phyloP scores from a whole-genome alignment of 1,140 invertebrate genomes.

The Lycorma delicatula region DNA sequence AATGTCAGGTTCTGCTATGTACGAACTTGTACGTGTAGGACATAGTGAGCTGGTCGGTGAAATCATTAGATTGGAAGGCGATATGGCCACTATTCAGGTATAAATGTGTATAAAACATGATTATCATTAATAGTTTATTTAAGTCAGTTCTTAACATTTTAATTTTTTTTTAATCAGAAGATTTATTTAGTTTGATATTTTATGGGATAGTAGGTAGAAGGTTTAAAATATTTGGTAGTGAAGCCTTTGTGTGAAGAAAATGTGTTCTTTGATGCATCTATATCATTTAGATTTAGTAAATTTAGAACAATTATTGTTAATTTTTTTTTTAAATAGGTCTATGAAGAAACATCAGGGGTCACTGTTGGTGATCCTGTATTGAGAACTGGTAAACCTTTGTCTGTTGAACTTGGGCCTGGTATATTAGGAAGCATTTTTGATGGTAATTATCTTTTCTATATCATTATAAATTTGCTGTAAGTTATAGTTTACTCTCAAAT shows the following conservation, averaged over 20 bases:
- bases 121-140: neutral
- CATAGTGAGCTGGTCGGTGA: conserved; percentile 97
- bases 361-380: conserved; percentile 99
- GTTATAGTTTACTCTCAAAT: too few relatives aligned
- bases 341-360: conserved; percentile 99
- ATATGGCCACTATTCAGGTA: conserved; percentile 98
- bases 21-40: conserved; percentile 97
- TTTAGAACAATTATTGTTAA: too few relatives aligned
- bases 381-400: conserved; percentile 94
- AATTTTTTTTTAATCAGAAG: too few relatives aligned
- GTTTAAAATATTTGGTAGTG: too few relatives aligned
- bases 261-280: too few relatives aligned
- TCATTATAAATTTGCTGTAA: too few relatives aligned
- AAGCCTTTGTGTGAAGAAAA: too few relatives aligned
- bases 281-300: too few relatives aligned
- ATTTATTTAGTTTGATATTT: too few relatives aligned
- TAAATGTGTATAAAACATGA: too few relatives aligned
- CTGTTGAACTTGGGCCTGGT: conserved; percentile 97
- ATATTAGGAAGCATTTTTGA: conserved; percentile 99
- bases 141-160: neutral
- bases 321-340: conserved; percentile 56
- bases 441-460: too few relatives aligned
- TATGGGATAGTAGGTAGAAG: too few relatives aligned
- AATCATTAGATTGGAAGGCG: conserved; percentile 98
- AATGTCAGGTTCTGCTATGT: conserved; percentile 99